Conservation (phyloP, 2,888 invertebrate species). For the Serripes groenlandicus region DNA sequence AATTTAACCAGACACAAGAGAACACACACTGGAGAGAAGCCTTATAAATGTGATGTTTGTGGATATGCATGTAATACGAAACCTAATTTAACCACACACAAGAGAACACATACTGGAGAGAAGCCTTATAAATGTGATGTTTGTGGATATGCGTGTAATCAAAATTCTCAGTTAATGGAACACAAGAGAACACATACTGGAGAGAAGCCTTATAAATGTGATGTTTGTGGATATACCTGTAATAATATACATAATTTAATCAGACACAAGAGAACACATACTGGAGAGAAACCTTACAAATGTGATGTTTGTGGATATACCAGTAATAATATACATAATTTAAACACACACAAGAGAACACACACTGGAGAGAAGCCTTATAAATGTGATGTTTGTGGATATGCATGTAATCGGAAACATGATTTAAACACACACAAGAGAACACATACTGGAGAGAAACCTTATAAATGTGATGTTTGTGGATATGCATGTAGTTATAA, state of each 20-base stretch:
- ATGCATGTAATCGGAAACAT: slow-evolving; percentile 4
- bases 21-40: background rate
- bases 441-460: slow-evolving; percentile 30
- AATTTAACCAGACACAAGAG: background rate
- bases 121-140: slow-evolving; percentile 1
- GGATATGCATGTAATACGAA: background rate
- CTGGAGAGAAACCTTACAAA: background rate
- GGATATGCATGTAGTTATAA: slow-evolving; percentile 23
- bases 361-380: slow-evolving; percentile 1
- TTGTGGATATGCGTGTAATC: background rate
- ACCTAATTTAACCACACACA: background rate
- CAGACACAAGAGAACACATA: slow-evolving; percentile 1
- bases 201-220: background rate
- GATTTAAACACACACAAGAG: slow-evolving; percentile 23
- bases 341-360: slow-evolving; percentile 19
- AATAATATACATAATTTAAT: background rate
- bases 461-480: slow-evolving; percentile 28
- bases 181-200: background rate
- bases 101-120: background rate
- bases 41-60: slow-evolving; percentile 1
- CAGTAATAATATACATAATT: background rate
- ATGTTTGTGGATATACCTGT: background rate
- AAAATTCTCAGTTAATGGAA: background rate
- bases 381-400: slow-evolving; percentile 8
- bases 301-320: slow-evolving; percentile 30